Conservation (phyloP, 1,140 invertebrate genomes). For the Acromyrmex heyeri region DNA sequence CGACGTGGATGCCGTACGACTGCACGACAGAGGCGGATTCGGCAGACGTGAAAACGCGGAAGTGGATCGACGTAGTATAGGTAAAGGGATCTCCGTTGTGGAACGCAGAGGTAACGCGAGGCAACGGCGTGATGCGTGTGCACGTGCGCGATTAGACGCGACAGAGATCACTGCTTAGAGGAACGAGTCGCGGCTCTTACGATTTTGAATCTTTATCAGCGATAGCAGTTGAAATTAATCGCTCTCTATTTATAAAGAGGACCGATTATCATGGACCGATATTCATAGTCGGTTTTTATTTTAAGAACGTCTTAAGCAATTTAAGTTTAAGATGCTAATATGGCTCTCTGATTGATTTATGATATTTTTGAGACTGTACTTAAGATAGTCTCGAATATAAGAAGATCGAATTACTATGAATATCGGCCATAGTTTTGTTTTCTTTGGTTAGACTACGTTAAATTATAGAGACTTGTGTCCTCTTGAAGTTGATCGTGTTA, state of each 20-base stretch:
- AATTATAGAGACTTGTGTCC: not conserved
- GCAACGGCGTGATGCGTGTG: constrained; percentile 42
- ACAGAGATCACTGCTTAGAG: not conserved
- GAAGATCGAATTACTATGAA: too few species aligned
- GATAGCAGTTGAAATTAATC: not conserved
- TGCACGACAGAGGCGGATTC: constrained; percentile 21
- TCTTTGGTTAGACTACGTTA: not conserved
- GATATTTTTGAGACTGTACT: too few species aligned
- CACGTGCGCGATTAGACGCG: constrained; percentile 64
- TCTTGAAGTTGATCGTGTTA: too few species aligned
- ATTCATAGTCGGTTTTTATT: too few species aligned
- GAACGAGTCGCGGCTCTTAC: not conserved
- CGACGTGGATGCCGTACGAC: constrained; percentile 40
- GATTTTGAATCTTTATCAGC: not conserved
- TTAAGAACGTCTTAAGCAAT: too few species aligned
- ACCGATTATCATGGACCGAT: not conserved
- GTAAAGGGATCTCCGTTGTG: constrained; percentile 44
- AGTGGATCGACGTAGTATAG: constrained; percentile 66
- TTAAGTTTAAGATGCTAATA: too few species aligned
- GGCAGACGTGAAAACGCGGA: constrained; percentile 44
- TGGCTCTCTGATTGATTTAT: too few species aligned
- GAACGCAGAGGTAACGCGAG: constrained; percentile 41
- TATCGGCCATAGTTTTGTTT: not conserved
- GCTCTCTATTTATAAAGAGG: not conserved
- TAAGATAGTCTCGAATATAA: too few species aligned